Evolutionary conservation across 2,113 vertebrate species (phyloP).

Genomic region (Rhizomys pruinosus): DNA sequence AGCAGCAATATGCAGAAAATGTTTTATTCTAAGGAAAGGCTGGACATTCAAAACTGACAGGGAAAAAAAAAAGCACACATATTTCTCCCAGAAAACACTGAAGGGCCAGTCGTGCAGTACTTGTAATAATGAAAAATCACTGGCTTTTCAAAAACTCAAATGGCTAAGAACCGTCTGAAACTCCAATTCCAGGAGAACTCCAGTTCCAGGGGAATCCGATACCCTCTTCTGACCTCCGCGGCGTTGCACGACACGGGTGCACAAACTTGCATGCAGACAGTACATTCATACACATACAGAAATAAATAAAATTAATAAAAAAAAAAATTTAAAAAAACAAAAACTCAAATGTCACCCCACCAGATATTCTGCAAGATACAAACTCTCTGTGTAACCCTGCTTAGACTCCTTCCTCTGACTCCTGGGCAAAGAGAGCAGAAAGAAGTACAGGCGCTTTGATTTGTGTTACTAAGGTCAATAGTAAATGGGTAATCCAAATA

Average conservation of each 20-base stretch:
- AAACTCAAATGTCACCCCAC: slow-evolving; percentile 16
- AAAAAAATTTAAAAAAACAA: too few relatives aligned
- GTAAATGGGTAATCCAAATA: background rate
- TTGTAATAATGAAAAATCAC: slow-evolving; percentile 34
- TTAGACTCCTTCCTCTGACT: background rate
- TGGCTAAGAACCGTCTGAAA: too few relatives aligned
- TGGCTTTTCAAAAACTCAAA: slow-evolving; percentile 3
- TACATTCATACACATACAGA: too few relatives aligned
- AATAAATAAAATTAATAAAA: too few relatives aligned
- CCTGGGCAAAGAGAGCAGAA: background rate
- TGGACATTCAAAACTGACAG: background rate
- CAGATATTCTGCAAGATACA: slow-evolving; percentile 14
- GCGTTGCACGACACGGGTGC: too few relatives aligned
- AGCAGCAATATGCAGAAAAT: slow-evolving; percentile 25
- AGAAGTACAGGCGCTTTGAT: background rate
- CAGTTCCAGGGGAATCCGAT: too few relatives aligned
- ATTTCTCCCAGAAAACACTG: slow-evolving; percentile 9
- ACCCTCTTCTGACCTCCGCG: too few relatives aligned
- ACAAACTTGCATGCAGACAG: too few relatives aligned
- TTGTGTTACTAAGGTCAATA: background rate
- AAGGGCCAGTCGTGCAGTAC: background rate
- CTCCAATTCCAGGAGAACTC: too few relatives aligned
- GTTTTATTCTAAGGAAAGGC: background rate
- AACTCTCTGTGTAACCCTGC: background rate
- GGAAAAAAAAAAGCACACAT: background rate